Percentiles rank a stretch among this genome's conserved stretches.
These are phyloP conservation scores for Bucco capensis DNA, from an alignment of 2,113 vertebrate species.

Conservation along the genomic window DNA sequence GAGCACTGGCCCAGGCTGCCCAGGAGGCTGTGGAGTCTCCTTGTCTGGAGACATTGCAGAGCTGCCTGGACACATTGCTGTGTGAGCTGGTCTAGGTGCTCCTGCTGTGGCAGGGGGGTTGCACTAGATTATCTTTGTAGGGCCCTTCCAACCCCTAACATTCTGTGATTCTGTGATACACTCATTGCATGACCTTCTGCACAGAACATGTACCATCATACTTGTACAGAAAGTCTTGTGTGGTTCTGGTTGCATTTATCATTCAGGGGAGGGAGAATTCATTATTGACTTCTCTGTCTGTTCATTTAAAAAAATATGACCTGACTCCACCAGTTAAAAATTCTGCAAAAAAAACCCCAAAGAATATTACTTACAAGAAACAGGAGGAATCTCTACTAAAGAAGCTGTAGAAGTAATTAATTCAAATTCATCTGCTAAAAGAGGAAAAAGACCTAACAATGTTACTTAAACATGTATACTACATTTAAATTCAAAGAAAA, in stretches of 20 bases:
- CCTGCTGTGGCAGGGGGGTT: no score
- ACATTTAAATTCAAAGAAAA: neutral
- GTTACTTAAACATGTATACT: neutral
- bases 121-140: no score
- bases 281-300: neutral
- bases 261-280: neutral
- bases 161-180: no score
- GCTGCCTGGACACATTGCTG: no score
- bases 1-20: no score
- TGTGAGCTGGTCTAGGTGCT: no score
- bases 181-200: neutral
- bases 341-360: neutral
- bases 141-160: no score
- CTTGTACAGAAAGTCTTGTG: neutral
- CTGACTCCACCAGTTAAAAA: neutral
- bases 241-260: neutral
- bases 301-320: neutral
- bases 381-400: neutral
- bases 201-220: rapidly evolving
- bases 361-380: neutral
- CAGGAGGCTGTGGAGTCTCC: no score
- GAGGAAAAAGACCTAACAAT: neutral
- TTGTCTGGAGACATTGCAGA: no score
- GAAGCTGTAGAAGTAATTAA: neutral
- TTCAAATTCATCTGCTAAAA: neutral